Conservation (phyloP, 2,888 invertebrate species). For the Pedicia rivosa region DNA sequence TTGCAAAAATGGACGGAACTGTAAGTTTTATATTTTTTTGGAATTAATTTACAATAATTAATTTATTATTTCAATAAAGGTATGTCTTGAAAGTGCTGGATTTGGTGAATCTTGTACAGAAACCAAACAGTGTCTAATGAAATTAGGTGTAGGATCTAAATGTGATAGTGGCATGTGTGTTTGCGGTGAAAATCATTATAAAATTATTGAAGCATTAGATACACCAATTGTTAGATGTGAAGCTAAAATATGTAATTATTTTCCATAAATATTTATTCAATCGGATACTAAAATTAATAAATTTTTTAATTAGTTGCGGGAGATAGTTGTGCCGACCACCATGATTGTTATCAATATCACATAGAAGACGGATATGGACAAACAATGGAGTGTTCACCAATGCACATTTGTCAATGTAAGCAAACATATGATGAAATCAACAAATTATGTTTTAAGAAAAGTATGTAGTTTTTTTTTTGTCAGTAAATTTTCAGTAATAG, state of each 20-base stretch:
- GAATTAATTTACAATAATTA: neutral
- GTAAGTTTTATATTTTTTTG: neutral
- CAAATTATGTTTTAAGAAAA: too few species aligned
- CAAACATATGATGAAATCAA: too few species aligned
- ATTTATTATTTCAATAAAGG: neutral
- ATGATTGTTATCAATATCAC: too few species aligned
- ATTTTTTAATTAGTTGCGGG: too few species aligned
- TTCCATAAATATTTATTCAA: too few species aligned
- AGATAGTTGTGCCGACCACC: too few species aligned
- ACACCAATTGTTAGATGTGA: conserved; percentile 7
- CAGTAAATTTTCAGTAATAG: too few species aligned
- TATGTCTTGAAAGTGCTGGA: conserved; percentile 13
- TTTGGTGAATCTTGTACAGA: conserved; percentile 15
- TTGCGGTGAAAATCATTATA: conserved; percentile 15
- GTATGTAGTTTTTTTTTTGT: too few species aligned
- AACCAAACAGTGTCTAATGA: conserved; percentile 15
- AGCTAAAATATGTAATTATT: conserved; percentile 10
- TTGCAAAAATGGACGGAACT: conserved; percentile 10
- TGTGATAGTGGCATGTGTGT: conserved; percentile 15
- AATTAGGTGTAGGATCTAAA: conserved; percentile 15
- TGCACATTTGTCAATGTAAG: too few species aligned
- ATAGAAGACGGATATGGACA: too few species aligned
- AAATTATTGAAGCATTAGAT: conserved; percentile 7
- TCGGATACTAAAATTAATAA: too few species aligned
- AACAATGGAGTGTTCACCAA: too few species aligned